phyloP scores from a whole-genome alignment of 2,888 invertebrate species.

The Beris chalybata region DNA sequence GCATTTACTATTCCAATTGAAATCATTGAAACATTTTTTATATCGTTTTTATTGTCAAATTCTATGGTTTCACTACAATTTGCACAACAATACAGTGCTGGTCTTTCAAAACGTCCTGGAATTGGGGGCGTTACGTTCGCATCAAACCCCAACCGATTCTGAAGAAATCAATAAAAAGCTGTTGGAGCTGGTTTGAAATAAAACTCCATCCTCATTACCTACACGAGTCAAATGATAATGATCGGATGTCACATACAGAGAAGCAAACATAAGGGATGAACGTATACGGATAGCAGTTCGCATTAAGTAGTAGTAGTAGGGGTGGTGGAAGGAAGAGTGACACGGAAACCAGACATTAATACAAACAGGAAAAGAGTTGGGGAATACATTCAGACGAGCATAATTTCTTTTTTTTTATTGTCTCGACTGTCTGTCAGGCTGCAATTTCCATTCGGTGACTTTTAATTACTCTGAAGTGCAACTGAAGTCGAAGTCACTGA shows the following conservation, averaged over 20 bases:
- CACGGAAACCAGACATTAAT: slow-evolving; percentile 31
- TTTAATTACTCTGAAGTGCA: slow-evolving; percentile 33
- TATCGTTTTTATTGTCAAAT: too few relatives aligned
- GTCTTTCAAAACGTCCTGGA: too few relatives aligned
- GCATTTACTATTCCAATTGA: too few relatives aligned
- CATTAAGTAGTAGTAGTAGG: background rate
- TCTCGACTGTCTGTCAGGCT: slow-evolving; percentile 30
- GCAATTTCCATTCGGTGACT: slow-evolving; percentile 33
- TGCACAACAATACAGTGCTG: too few relatives aligned
- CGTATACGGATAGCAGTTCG: slow-evolving; percentile 1
- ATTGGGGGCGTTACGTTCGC: too few relatives aligned
- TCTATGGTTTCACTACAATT: too few relatives aligned
- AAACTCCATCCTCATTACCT: background rate
- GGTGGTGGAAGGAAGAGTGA: slow-evolving; percentile 19
- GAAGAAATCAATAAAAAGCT: slow-evolving; percentile 13
- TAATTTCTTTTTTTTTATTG: slow-evolving; percentile 31
- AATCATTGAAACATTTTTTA: too few relatives aligned
- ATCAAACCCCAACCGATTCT: too few relatives aligned
- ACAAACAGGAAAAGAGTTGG: slow-evolving; percentile 15
- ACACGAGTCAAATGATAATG: slow-evolving; percentile 27
- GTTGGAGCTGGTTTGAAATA: background rate
- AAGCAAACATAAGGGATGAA: slow-evolving; percentile 10
- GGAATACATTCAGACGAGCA: slow-evolving; percentile 23
- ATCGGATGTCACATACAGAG: slow-evolving; percentile 27
- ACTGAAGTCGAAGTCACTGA: slow-evolving; percentile 24